A percentile compares a stretch with the other conserved stretches of the same genome.
These are phyloP conservation scores for Chorisops tibialis DNA, from an alignment of 2,888 invertebrate genomes.

Conservation along the genomic window DNA sequence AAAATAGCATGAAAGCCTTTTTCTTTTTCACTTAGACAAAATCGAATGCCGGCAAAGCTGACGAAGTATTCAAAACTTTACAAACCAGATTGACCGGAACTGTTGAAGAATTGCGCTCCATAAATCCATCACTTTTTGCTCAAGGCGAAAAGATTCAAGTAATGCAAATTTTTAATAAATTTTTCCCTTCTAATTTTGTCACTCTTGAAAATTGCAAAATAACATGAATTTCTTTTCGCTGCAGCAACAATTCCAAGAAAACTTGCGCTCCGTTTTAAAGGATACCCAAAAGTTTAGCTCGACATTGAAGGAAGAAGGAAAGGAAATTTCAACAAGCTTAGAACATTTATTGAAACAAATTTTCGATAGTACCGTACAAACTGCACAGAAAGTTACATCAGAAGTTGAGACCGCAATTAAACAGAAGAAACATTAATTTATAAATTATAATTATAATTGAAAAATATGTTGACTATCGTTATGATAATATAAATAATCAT, in stretches of 20 bases:
- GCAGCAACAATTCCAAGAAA: slow-evolving; percentile 22
- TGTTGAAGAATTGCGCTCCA: slow-evolving; percentile 15
- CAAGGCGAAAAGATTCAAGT: slow-evolving; percentile 25
- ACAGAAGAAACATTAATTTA: slow-evolving; percentile 5
- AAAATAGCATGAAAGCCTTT: neutral
- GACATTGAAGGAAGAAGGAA: slow-evolving; percentile 25
- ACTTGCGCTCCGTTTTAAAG: slow-evolving; percentile 14
- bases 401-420: slow-evolving; percentile 21
- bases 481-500: too few species aligned
- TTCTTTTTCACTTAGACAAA: slow-evolving; percentile 5
- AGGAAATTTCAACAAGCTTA: slow-evolving; percentile 12
- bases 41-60: slow-evolving; percentile 22
- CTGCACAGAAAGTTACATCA: slow-evolving; percentile 21
- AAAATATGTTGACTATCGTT: too few species aligned
- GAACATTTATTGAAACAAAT: slow-evolving; percentile 27
- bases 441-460: too few species aligned
- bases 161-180: too few species aligned
- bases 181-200: neutral
- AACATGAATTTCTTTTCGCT: slow-evolving; percentile 8
- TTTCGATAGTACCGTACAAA: slow-evolving; percentile 20
- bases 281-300: slow-evolving; percentile 24
- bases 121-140: slow-evolving; percentile 19
- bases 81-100: slow-evolving; percentile 8
- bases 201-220: slow-evolving; percentile 2
- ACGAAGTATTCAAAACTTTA: slow-evolving; percentile 14